Conservation (phyloP, 1,140 invertebrate genomes). For the Mercenaria mercenaria region DNA sequence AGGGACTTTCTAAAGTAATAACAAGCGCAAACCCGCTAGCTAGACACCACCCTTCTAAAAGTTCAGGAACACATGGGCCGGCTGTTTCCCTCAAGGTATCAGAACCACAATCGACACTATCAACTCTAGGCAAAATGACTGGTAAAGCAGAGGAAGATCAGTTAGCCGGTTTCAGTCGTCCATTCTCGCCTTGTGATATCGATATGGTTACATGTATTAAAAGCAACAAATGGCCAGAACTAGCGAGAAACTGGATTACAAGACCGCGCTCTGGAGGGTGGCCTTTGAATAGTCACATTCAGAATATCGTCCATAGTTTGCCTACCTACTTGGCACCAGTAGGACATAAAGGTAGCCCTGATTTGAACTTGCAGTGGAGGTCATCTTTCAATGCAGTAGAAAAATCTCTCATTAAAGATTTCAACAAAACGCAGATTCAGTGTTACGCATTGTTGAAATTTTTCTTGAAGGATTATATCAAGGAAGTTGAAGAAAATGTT, state of each 20-base stretch:
- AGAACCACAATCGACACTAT: not conserved
- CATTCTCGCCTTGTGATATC: not conserved
- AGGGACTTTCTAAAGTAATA: not conserved
- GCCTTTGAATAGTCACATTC: not conserved
- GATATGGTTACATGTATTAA: conserved; percentile 1
- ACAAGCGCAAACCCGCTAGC: not conserved
- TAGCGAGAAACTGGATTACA: not conserved
- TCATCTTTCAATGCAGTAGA: conserved; percentile 3
- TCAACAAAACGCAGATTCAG: not conserved
- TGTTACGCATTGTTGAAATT: conserved; percentile 9
- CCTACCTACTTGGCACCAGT: conserved; percentile 2
- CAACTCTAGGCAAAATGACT: not conserved
- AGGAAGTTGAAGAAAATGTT: not conserved
- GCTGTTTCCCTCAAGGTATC: not conserved
- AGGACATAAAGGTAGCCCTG: not conserved
- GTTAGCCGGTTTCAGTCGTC: not conserved
- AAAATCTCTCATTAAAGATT: not conserved
- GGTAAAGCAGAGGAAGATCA: not conserved
- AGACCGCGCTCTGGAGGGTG: not conserved
- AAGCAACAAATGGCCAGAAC: not conserved
- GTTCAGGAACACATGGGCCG: not conserved
- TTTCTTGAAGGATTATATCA: not conserved
- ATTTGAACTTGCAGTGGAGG: conserved; percentile 5
- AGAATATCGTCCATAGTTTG: not conserved
- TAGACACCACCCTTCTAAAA: not conserved